Conservation (phyloP, 2,113 vertebrate genomes). For the Ammodytes marinus region DNA sequence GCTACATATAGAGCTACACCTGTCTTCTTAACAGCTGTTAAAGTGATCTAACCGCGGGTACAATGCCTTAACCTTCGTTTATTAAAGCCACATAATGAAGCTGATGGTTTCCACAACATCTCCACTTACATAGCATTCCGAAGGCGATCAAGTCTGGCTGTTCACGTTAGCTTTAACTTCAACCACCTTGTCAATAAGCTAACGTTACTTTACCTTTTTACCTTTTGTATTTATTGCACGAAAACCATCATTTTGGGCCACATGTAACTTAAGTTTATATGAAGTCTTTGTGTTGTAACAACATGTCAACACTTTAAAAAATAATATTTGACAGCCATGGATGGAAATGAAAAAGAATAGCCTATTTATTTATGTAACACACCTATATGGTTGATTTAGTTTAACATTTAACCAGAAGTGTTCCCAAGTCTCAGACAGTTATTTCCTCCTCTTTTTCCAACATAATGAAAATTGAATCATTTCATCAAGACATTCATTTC, state of each 20-base stretch:
- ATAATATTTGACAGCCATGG: no score
- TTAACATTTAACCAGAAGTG: no score
- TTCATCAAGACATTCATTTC: no score
- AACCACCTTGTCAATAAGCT: not conserved
- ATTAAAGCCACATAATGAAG: not conserved
- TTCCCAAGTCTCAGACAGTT: no score
- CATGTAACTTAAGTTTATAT: not conserved
- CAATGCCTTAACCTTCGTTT: not conserved
- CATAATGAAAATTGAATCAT: no score
- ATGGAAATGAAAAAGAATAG: no score
- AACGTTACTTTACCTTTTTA: not conserved
- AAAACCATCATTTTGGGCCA: not conserved
- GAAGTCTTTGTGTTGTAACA: not conserved
- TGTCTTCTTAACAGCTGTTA: not conserved
- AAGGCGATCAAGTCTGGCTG: not conserved
- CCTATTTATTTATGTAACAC: no score
- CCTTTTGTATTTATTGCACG: not conserved
- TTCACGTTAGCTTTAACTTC: not conserved
- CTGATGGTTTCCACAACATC: not conserved
- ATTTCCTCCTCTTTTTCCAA: no score
- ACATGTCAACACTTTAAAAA: no score
- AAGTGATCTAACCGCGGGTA: not conserved
- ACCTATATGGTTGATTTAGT: no score
- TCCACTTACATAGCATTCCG: no score
- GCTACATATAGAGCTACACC: not conserved